Base-by-base conservation (phyloP, 1,140 invertebrate genomes). In the Halictus rubicundus region DNA sequence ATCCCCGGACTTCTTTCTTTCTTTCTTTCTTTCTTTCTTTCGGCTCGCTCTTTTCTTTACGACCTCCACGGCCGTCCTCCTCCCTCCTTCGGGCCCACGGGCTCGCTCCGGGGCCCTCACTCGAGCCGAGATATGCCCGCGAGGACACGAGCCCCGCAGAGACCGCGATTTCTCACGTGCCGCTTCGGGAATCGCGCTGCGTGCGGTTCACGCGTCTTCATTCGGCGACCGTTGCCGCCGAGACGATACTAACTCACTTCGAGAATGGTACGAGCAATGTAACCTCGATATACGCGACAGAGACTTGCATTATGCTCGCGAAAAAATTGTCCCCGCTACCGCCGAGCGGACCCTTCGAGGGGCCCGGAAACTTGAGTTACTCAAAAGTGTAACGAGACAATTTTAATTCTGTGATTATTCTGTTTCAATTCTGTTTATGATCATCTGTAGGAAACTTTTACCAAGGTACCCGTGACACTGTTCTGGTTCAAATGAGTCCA, bases 141-240 rank as follows among this genome's bases (percentile, higher is more conserved):
- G 79, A 70, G 78, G 60, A 81, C 75, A 54, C 68, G 64, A 23
- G 39, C n/a, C 42, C 59, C 68, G 39, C 70, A 59, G 73, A 61
- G 60, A 27, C 32, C 57, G 59, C 57, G 63, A 84, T 77, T 84
- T 84, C 73, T 85, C 83, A 73, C 78, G 63, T 72, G 69, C 64
- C 65, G 64, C 21, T 27, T 59, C 49, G 71, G 16, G 37, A 54
- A 42, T 32, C 32, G 25, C 73, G n/a, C 12, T 57, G n/a, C 7
- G 9, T 49, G 21, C 19, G 39, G 23, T 19, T 32, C 52, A 23
- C 59, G 46, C 49, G 69, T 78, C 69, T 73, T 78, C 77, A 65
- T 73, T 57, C 61, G 21, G 9, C 63, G 37, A 23, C 63, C 37
- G 19, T 65, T 65, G n/a, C 61, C 1, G 9, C 60, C 52, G 52